Evolutionary conservation across 2,113 vertebrate genomes (phyloP).

Genomic region (Fregata magnificens): DNA sequence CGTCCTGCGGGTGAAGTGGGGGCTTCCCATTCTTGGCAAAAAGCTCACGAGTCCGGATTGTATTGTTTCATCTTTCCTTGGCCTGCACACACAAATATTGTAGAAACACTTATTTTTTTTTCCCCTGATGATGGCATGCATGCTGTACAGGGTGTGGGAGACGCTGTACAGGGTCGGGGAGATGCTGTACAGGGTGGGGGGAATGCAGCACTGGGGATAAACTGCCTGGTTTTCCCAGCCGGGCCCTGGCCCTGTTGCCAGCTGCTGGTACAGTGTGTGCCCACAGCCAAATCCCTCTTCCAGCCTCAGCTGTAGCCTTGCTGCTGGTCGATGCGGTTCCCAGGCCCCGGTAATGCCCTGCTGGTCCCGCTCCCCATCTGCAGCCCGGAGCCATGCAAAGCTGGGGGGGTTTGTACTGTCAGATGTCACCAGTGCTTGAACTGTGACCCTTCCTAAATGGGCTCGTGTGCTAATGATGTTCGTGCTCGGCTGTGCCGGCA

Average conservation of each 20-base stretch:
- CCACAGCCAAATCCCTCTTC: no score
- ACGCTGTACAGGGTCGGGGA: neutral
- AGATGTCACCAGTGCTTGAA: neutral
- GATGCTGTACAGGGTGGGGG: neutral
- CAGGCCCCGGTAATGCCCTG: neutral
- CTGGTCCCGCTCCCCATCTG: neutral
- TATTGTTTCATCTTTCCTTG: no score
- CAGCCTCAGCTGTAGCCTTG: neutral
- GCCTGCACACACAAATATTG: fast-evolving
- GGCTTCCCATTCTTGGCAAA: neutral
- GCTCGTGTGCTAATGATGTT: neutral
- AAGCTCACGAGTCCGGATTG: fast-evolving
- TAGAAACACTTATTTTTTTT: fast-evolving
- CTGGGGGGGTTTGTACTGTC: no score
- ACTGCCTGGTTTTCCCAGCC: neutral
- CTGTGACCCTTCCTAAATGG: neutral
- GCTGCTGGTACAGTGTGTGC: neutral
- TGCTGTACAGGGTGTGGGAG: fast-evolving
- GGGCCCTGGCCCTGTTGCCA: neutral
- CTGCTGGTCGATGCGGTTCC: neutral
- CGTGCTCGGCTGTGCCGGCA: neutral
- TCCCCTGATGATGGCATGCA: fast-evolving
- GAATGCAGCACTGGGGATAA: neutral
- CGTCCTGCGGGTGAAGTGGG: fast-evolving
- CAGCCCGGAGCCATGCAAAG: neutral